phyloP scores from a whole-genome alignment of 2,888 invertebrate genomes.

The Drymonia ruficornis region DNA sequence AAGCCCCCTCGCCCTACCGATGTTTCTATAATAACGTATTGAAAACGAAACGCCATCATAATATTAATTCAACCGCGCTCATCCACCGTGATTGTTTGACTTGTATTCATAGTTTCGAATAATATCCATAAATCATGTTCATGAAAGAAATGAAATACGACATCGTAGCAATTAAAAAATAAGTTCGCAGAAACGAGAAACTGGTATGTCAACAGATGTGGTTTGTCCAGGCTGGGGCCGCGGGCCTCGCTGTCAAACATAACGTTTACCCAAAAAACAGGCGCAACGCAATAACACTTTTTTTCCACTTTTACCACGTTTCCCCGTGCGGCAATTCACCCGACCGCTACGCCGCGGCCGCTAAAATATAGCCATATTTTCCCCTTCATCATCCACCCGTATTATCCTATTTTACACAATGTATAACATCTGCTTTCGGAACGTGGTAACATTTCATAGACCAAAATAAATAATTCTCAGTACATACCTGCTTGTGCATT shows the following conservation, averaged over 20 bases:
- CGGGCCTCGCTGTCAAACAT: slow-evolving; percentile 69
- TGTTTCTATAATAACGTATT: slow-evolving; percentile 67
- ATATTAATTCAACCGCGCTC: slow-evolving; percentile 51
- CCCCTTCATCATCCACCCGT: slow-evolving; percentile 44
- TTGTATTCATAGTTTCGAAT: slow-evolving; percentile 14
- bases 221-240: slow-evolving; percentile 49
- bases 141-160: slow-evolving; percentile 41
- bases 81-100: slow-evolving; percentile 26
- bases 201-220: slow-evolving; percentile 64
- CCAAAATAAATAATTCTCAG: slow-evolving; percentile 7
- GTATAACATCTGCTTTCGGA: slow-evolving; percentile 43
- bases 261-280: slow-evolving; percentile 75
- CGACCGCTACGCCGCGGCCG: slow-evolving; percentile 39
- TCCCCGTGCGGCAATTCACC: slow-evolving; percentile 59
- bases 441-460: slow-evolving; percentile 51
- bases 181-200: slow-evolving; percentile 61
- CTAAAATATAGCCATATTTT: slow-evolving; percentile 56
- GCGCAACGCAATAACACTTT: slow-evolving; percentile 73
- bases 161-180: slow-evolving; percentile 35
- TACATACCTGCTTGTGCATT: slow-evolving; percentile 97
- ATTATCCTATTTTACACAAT: slow-evolving; percentile 39
- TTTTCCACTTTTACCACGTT: slow-evolving; percentile 66
- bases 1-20: slow-evolving; percentile 55
- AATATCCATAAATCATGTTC: slow-evolving; percentile 35
- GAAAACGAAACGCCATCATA: slow-evolving; percentile 68